Conservation (phyloP, 2,888 invertebrate genomes). For the Drosophila mettleri region DNA sequence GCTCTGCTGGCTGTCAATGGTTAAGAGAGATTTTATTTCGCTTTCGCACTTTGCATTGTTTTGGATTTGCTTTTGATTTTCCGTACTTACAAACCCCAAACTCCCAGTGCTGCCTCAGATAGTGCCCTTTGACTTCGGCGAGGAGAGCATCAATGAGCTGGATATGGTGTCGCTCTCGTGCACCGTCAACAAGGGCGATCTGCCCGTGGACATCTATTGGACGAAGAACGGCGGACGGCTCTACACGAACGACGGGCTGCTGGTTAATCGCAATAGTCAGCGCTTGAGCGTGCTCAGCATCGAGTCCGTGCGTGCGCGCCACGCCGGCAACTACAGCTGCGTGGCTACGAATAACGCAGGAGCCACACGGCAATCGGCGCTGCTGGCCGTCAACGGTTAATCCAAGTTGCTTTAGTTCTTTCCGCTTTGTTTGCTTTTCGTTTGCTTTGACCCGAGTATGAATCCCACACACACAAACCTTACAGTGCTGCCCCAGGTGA, state of each 20-base stretch:
- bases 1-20: slow-evolving; percentile 88
- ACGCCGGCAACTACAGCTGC: slow-evolving; percentile 88
- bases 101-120: slow-evolving; percentile 89
- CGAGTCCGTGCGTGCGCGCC: slow-evolving; percentile 87
- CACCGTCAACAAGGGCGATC: slow-evolving; percentile 91
- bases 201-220: slow-evolving; percentile 91
- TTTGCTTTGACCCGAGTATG: slow-evolving; percentile 32
- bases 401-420: slow-evolving; percentile 12
- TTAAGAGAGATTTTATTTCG: slow-evolving; percentile 67
- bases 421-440: slow-evolving; percentile 35
- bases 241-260: slow-evolving; percentile 86
- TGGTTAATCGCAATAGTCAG: slow-evolving; percentile 87
- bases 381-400: slow-evolving; percentile 87
- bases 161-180: slow-evolving; percentile 90
- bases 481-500: slow-evolving; percentile 85
- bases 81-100: slow-evolving; percentile 4
- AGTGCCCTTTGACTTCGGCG: slow-evolving; percentile 90
- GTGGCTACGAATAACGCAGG: slow-evolving; percentile 88
- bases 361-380: slow-evolving; percentile 86
- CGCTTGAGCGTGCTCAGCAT: slow-evolving; percentile 88
- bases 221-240: slow-evolving; percentile 86
- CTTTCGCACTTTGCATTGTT: slow-evolving; percentile 21
- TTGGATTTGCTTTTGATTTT: slow-evolving; percentile 39
- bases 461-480: slow-evolving; percentile 8
- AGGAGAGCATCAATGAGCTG: slow-evolving; percentile 89